These are phyloP conservation scores for Pachypsylla venusta DNA, from an alignment of 1,140 invertebrate genomes.

Conservation along the genomic window DNA sequence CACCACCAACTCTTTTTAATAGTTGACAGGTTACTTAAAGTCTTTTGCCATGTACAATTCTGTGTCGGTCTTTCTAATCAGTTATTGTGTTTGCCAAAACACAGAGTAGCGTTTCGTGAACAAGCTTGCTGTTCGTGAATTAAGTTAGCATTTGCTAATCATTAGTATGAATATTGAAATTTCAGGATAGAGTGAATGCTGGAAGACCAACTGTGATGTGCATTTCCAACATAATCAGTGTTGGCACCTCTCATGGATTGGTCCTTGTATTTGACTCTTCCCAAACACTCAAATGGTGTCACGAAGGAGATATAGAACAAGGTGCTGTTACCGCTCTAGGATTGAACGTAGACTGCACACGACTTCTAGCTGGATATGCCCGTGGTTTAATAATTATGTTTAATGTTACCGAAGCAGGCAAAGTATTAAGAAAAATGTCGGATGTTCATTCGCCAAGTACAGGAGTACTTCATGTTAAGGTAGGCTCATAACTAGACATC, in stretches of 20 bases:
- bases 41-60: neutral
- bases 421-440: constrained; percentile 61
- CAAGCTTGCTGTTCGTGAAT: neutral
- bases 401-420: constrained; percentile 57
- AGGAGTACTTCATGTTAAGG: constrained; percentile 69
- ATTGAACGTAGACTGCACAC: constrained; percentile 72
- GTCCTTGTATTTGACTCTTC: constrained; percentile 75
- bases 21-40: constrained; percentile 3
- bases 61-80: neutral
- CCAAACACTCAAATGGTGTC: constrained; percentile 53
- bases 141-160: neutral
- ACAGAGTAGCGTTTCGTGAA: neutral
- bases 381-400: constrained; percentile 74
- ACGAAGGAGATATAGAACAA: constrained; percentile 51
- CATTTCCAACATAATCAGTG: constrained; percentile 59
- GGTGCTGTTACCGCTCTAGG: constrained; percentile 54
- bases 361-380: constrained; percentile 73
- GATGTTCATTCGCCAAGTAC: constrained; percentile 32
- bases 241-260: constrained; percentile 86
- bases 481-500: too few relatives aligned
- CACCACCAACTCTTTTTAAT: too few relatives aligned
- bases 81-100: neutral
- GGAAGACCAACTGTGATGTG: constrained; percentile 71
- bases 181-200: constrained; percentile 71
- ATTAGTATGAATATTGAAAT: constrained; percentile 16